Evolutionary conservation across 2,888 invertebrate species (phyloP).

Genomic region (Eueremaeus valkanovi): DNA sequence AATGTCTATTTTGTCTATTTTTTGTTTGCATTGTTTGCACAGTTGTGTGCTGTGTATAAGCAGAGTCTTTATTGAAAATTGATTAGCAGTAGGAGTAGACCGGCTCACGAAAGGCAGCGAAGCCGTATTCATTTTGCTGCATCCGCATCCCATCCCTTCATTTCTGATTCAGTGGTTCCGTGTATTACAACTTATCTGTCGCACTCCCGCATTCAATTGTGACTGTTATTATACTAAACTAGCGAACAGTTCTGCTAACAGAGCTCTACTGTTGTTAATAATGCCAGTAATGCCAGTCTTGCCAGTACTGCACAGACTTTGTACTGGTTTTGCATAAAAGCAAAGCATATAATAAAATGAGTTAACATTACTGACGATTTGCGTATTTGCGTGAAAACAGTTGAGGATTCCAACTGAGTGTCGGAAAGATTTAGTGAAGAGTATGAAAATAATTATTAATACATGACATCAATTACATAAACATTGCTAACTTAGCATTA

Average conservation of each 20-base stretch:
- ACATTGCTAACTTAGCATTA: background rate
- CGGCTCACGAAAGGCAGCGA: constrained; percentile 33
- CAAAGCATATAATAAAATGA: constrained; percentile 25
- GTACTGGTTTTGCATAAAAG: constrained; percentile 39
- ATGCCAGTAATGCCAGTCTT: background rate
- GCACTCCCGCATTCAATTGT: constrained; percentile 13
- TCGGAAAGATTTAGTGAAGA: constrained; percentile 27
- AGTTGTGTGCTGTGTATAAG: constrained; percentile 28
- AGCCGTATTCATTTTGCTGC: constrained; percentile 33
- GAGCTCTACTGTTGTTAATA: background rate
- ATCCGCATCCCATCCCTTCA: constrained; percentile 35
- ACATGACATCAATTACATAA: background rate
- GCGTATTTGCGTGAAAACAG: constrained; percentile 10
- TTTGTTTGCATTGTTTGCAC: constrained; percentile 33
- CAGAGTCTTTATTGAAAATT: constrained; percentile 30
- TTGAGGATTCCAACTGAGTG: constrained; percentile 16
- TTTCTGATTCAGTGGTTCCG: constrained; percentile 34
- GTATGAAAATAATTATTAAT: constrained; percentile 25
- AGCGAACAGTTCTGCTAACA: background rate
- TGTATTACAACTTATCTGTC: constrained; percentile 31
- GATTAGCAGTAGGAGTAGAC: constrained; percentile 36
- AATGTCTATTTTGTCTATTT: constrained; percentile 35
- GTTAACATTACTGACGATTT: constrained; percentile 27
- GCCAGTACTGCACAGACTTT: constrained; percentile 23
- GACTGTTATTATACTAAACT: constrained; percentile 21